Conservation (phyloP, 1,140 invertebrate genomes). For the Artemia franciscana region DNA sequence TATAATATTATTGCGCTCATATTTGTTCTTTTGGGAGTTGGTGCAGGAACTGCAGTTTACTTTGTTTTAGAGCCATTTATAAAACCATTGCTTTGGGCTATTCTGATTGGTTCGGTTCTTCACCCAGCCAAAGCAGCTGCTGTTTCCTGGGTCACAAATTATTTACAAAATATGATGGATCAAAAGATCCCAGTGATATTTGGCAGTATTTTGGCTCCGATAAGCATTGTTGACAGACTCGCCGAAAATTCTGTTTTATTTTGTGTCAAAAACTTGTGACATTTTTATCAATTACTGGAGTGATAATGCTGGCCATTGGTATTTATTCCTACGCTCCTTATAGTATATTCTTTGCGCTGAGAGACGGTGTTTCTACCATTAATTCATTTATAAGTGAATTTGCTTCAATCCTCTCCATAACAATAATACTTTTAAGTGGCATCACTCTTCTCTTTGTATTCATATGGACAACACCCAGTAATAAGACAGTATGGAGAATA, state of each 20-base stretch:
- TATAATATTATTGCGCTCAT: slow-evolving; percentile 59
- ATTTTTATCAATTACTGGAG: slow-evolving; percentile 11
- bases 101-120: slow-evolving; percentile 67
- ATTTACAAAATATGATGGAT: too few species aligned
- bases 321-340: slow-evolving; percentile 18
- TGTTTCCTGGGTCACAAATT: too few species aligned
- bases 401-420: not conserved
- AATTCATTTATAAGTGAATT: slow-evolving; percentile 14
- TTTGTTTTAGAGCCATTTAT: slow-evolving; percentile 70
- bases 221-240: too few species aligned
- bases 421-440: too few species aligned
- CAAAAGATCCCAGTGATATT: too few species aligned
- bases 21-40: slow-evolving; percentile 34
- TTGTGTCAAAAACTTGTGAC: slow-evolving; percentile 17
- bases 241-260: too few species aligned
- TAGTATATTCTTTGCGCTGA: slow-evolving; percentile 15
- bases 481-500: too few species aligned
- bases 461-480: too few species aligned
- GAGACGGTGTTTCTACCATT: slow-evolving; percentile 14
- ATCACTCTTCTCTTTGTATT: too few species aligned
- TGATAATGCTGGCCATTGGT: slow-evolving; percentile 19
- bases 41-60: slow-evolving; percentile 53
- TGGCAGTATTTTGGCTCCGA: too few species aligned
- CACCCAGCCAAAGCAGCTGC: slow-evolving; percentile 80
- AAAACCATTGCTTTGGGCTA: slow-evolving; percentile 74